Conservation (phyloP, 1,140 invertebrate genomes). For the Lithobius niger region DNA sequence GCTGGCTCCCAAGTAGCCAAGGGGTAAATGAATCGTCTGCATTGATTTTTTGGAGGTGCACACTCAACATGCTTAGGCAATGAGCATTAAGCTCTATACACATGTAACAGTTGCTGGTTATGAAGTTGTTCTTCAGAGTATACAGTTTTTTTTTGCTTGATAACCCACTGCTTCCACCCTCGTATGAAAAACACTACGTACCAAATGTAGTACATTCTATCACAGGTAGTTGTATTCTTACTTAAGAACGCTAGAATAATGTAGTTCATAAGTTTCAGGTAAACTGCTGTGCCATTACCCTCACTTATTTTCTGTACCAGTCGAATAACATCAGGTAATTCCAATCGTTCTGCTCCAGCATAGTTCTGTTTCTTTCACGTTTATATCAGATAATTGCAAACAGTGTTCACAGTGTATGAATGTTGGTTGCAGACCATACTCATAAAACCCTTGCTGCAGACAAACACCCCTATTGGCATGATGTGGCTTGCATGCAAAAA, state of each 20-base stretch:
- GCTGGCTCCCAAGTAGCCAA: background rate
- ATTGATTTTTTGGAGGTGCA: background rate
- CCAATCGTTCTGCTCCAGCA: background rate
- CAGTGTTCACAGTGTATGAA: background rate
- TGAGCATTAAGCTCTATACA: slow-evolving; percentile 4
- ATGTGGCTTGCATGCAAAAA: background rate
- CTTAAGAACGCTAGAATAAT: background rate
- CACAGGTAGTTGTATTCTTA: background rate
- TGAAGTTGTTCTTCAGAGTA: background rate
- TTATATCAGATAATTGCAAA: background rate
- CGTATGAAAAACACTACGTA: background rate
- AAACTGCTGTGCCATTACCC: background rate
- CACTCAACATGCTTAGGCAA: background rate
- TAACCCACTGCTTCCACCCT: background rate
- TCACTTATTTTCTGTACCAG: background rate
- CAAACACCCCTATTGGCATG: background rate
- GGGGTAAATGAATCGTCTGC: background rate
- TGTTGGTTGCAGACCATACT: background rate
- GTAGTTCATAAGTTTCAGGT: background rate
- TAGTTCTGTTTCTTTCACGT: slow-evolving; percentile 1
- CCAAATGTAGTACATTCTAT: background rate
- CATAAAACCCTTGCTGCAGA: background rate
- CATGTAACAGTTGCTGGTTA: background rate
- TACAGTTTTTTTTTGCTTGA: background rate
- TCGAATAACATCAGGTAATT: background rate